These are phyloP conservation scores for Aegotheles bennettii DNA, from an alignment of 2,113 vertebrate species.

Conservation along the genomic window DNA sequence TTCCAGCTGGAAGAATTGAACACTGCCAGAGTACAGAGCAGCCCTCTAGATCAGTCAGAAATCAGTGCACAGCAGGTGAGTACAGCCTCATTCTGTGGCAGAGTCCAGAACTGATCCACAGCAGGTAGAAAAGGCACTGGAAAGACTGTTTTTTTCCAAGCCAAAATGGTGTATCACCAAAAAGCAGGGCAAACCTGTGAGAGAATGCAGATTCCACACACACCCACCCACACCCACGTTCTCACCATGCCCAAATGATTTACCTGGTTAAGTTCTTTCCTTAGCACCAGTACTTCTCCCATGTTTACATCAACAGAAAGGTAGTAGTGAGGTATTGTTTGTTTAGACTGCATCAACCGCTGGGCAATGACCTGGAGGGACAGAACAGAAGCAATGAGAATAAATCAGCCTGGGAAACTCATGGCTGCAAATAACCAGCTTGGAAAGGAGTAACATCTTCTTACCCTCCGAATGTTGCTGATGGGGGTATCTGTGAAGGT, in stretches of 20 bases:
- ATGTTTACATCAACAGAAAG: slow-evolving; percentile 94
- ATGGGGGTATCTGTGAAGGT: slow-evolving; percentile 93
- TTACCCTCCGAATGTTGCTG: slow-evolving; percentile 93
- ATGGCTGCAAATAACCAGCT: accelerated
- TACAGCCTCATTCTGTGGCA: neutral
- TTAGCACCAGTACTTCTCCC: slow-evolving; percentile 88
- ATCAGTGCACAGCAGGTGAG: neutral
- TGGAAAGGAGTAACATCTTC: neutral
- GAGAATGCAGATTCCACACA: neutral
- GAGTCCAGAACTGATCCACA: neutral
- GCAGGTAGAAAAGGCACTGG: neutral
- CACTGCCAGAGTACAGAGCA: neutral
- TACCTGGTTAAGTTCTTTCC: slow-evolving; percentile 92
- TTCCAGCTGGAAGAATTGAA: neutral
- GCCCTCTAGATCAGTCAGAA: neutral
- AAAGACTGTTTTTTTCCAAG: neutral
- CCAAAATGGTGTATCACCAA: neutral
- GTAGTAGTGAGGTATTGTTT: slow-evolving; percentile 98
- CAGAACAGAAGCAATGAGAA: neutral
- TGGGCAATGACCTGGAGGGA: slow-evolving; percentile 89
- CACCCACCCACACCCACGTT: too few species aligned
- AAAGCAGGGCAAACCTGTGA: neutral
- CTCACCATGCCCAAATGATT: neutral
- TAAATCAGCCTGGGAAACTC: neutral
- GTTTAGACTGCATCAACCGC: slow-evolving; percentile 94